Percentiles rank a stretch among this genome's conserved stretches.
These are phyloP conservation scores for Echeneis naucrates DNA, from an alignment of 2,797 vertebrate species.

Conservation along the genomic window DNA sequence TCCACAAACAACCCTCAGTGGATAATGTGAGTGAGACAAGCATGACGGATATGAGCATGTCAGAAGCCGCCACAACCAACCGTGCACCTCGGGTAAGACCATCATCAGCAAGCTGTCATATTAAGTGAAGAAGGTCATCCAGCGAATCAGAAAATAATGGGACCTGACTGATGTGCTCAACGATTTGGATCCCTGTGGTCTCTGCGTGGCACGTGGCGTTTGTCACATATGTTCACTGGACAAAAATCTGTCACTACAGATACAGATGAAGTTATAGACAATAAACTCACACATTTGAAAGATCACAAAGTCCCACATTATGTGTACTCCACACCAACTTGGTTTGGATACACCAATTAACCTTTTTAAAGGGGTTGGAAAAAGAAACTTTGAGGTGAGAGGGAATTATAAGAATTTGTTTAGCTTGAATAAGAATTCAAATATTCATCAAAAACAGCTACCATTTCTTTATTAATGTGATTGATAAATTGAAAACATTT, in stretches of 20 bases:
- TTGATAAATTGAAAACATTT: background rate
- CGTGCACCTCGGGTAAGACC: slow-evolving; percentile 71
- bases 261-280: background rate
- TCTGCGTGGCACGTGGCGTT: background rate
- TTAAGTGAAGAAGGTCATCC: background rate
- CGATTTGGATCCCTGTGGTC: background rate
- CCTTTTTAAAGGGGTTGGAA: background rate
- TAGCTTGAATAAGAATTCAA: background rate
- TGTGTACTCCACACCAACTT: background rate
- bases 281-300: background rate
- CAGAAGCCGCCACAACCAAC: slow-evolving; percentile 63
- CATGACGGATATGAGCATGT: slow-evolving; percentile 72
- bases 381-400: too few species aligned
- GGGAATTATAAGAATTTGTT: too few species aligned
- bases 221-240: background rate
- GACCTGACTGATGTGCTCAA: background rate
- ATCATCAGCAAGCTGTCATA: background rate
- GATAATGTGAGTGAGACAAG: slow-evolving; percentile 82
- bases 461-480: background rate
- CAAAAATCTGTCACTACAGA: background rate
- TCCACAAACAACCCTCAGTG: slow-evolving; percentile 74
- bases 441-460: background rate
- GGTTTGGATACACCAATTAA: background rate
- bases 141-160: background rate
- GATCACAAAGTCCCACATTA: too few species aligned